Percentiles rank a stretch among this genome's conserved stretches.
These are phyloP conservation scores for Champsocephalus esox DNA, from an alignment of 2,797 vertebrate species.

Conservation along the genomic window DNA sequence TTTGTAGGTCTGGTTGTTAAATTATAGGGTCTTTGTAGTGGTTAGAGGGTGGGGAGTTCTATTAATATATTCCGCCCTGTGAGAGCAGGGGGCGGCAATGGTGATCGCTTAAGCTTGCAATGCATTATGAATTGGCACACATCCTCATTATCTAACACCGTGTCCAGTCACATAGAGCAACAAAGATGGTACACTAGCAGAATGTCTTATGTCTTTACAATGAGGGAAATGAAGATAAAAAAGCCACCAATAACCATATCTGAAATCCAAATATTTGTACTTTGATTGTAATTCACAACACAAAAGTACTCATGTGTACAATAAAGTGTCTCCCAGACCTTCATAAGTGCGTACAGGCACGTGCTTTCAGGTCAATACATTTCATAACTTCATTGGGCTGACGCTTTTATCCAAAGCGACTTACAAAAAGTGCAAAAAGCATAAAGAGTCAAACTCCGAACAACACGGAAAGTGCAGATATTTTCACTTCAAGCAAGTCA, in stretches of 20 bases:
- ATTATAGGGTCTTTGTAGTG: background rate
- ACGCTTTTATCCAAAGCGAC: too few species aligned
- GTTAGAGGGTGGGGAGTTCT: background rate
- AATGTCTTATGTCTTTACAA: constrained; percentile 1
- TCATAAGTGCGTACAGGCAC: background rate
- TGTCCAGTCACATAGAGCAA: background rate
- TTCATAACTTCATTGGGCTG: too few species aligned
- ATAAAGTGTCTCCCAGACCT: background rate
- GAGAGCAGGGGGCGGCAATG: background rate
- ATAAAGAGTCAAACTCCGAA: too few species aligned
- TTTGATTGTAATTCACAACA: background rate
- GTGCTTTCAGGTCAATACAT: constrained; percentile 2
- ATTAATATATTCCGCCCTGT: constrained; percentile 4
- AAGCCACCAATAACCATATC: background rate
- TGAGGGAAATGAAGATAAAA: background rate
- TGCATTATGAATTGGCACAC: constrained; percentile 14
- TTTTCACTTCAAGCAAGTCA: too few species aligned
- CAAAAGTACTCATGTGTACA: background rate
- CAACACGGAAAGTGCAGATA: too few species aligned
- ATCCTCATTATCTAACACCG: constrained; percentile 6
- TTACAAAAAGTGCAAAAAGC: too few species aligned
- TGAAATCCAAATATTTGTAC: background rate
- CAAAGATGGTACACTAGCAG: background rate
- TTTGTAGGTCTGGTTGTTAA: constrained; percentile 4
- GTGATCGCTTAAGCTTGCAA: background rate